These are phyloP conservation scores for Galagoides demidoff DNA, from an alignment of 2,797 vertebrate species.

Conservation along the genomic window DNA sequence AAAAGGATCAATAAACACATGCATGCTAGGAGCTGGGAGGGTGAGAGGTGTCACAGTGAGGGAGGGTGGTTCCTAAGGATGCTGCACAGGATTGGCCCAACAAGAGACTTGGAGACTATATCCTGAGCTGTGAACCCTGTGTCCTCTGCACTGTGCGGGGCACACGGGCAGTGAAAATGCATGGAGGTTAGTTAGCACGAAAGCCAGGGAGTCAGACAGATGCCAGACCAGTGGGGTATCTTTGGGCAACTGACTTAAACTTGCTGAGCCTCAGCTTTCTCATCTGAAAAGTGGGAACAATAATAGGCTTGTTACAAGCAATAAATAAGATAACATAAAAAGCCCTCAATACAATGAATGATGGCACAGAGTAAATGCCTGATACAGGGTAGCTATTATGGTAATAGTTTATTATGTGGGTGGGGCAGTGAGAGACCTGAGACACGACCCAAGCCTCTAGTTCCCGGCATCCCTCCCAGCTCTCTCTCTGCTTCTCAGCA, in stretches of 20 bases:
- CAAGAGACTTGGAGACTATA: background rate
- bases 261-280: constrained; percentile 24
- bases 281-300: constrained; percentile 9
- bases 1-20: constrained; percentile 87
- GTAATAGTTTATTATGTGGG: too few species aligned
- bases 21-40: constrained; percentile 48
- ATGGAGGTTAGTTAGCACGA: background rate
- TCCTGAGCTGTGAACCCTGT: background rate
- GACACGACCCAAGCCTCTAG: background rate
- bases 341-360: background rate
- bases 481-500: background rate
- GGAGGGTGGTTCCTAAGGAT: background rate
- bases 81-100: background rate
- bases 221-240: background rate
- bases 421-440: background rate
- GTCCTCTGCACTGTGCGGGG: background rate
- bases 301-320: background rate
- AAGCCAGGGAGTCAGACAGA: background rate
- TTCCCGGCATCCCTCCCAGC: background rate
- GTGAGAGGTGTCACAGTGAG: constrained; percentile 42
- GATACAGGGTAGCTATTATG: background rate
- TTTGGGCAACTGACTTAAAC: background rate
- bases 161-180: background rate
- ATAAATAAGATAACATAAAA: background rate
- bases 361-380: background rate